A percentile compares a stretch with the other conserved stretches of the same genome.
phyloP scores from a whole-genome alignment of 2,888 invertebrate species.

The Ormyrus nitidulus region DNA sequence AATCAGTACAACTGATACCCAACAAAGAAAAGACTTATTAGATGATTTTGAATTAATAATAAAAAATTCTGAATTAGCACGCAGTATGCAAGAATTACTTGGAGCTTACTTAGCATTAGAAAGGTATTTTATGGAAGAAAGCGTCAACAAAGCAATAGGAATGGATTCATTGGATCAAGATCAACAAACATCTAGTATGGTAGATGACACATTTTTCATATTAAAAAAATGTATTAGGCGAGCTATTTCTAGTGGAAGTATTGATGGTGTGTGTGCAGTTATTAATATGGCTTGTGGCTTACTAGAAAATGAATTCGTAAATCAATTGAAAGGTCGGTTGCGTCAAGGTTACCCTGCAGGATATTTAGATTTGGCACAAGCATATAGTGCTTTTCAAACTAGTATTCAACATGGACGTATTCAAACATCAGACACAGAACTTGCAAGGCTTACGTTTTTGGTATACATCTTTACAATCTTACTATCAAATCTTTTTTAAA shows the following conservation, averaged over 20 bases:
- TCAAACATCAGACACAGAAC: constrained; percentile 87
- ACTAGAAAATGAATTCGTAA: constrained; percentile 90
- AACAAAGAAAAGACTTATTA: constrained; percentile 75
- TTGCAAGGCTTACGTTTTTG: constrained; percentile 85
- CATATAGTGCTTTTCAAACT: constrained; percentile 88
- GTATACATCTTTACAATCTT: constrained; percentile 75
- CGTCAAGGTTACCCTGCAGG: constrained; percentile 88
- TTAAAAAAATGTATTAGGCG: constrained; percentile 96
- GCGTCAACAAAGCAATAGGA: constrained; percentile 91
- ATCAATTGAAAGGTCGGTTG: constrained; percentile 84
- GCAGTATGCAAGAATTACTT: constrained; percentile 88
- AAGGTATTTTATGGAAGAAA: constrained; percentile 96
- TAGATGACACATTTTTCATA: constrained; percentile 98
- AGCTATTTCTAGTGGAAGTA: constrained; percentile 91
- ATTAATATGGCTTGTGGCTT: constrained; percentile 94
- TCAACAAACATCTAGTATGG: constrained; percentile 90
- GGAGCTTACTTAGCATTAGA: constrained; percentile 94
- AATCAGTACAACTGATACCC: constrained; percentile 77
- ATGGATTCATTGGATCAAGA: constrained; percentile 86
- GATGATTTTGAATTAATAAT: constrained; percentile 82
- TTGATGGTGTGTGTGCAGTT: constrained; percentile 97
- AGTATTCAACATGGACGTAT: constrained; percentile 88
- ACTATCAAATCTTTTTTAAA: neutral
- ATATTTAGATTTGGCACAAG: constrained; percentile 86
- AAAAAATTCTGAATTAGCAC: constrained; percentile 83